Evolutionary conservation across 2,797 vertebrate genomes (phyloP), one percentile per base, ranked within the genome.

Genomic region (Pseudocheirus occidentalis): DNA sequence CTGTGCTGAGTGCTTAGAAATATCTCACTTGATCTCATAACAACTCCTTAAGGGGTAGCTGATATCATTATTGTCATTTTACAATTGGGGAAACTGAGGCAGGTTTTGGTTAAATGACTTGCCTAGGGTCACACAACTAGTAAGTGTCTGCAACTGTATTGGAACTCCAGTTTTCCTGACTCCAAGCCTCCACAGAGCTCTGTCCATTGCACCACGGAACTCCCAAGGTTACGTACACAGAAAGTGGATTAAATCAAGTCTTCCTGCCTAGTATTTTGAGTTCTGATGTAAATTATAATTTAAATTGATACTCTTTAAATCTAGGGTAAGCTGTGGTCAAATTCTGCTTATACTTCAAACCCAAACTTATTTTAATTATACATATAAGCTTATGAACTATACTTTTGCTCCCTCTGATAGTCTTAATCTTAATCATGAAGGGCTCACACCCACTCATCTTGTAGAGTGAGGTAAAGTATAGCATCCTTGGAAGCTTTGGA

Each of bases 231-330:
- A 87, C 40, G 28, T 87, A 50, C 40, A 27, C 40, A 87, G 40
- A 94, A 57, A 95, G 59, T 66, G 94, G 50, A 91, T 91, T 93
- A 58, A 92, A 92, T 96, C 92, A 94, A 94, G 53, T 95, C 54
- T 93, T 94, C 4, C 58, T 95, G 53, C 21, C 53, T 24, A 87
- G 40, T 46, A 10, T 87, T 87, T 96, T 95, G 31, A 92, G n/a
- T 96, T 95, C 93, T 95, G 95, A 94, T 95, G 96, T 90, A 93
- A 97, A 95, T 94, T n/a, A 24, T 92, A 21, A 91, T 94, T 94
- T 91, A 18, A 93, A 73, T 50, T 6, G 34, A 94, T 95, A 91
- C 50, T 93, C 95, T 97, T 96, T 96, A 97, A 94, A 52, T 92
- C 58, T 95, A 55, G 31, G 91, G 40, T 93, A 93, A 93, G 92